These are phyloP conservation scores for Holacanthus passer DNA, from an alignment of 2,113 vertebrate species.

Conservation along the genomic window DNA sequence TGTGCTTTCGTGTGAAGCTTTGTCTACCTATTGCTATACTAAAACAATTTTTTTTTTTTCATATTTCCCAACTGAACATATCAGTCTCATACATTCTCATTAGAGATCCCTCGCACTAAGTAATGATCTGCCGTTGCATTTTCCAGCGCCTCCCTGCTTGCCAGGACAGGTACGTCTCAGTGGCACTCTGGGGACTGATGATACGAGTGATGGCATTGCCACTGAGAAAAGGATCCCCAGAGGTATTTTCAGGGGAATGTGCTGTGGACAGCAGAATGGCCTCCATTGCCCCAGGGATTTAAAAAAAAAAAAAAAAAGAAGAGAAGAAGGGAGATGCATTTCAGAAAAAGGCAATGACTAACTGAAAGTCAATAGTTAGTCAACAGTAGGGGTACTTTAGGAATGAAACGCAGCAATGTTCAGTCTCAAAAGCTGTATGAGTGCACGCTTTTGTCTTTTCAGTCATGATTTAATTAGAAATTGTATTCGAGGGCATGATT, in stretches of 20 bases:
- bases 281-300: constrained; percentile 51
- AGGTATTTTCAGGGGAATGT: constrained; percentile 65
- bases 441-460: neutral
- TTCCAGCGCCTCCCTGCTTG: constrained; percentile 34
- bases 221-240: constrained; percentile 61
- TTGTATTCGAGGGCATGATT: neutral
- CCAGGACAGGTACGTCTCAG: constrained; percentile 57
- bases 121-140: constrained; percentile 38
- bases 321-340: constrained; percentile 42
- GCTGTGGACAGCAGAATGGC: constrained; percentile 73
- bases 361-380: constrained; percentile 34
- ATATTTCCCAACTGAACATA: constrained; percentile 14
- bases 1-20: neutral
- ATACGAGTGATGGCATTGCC: constrained; percentile 61
- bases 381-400: constrained; percentile 7
- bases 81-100: constrained; percentile 27
- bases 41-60: constrained; percentile 8
- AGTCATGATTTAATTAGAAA: constrained; percentile 16
- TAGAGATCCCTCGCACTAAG: constrained; percentile 26
- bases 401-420: constrained; percentile 25
- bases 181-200: constrained; percentile 62
- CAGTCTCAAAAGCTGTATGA: neutral
- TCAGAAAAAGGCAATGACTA: constrained; percentile 41
- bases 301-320: constrained; percentile 13
- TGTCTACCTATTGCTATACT: neutral